Base-by-base conservation (phyloP, 2,113 vertebrate genomes). In the Marmota monax region DNA sequence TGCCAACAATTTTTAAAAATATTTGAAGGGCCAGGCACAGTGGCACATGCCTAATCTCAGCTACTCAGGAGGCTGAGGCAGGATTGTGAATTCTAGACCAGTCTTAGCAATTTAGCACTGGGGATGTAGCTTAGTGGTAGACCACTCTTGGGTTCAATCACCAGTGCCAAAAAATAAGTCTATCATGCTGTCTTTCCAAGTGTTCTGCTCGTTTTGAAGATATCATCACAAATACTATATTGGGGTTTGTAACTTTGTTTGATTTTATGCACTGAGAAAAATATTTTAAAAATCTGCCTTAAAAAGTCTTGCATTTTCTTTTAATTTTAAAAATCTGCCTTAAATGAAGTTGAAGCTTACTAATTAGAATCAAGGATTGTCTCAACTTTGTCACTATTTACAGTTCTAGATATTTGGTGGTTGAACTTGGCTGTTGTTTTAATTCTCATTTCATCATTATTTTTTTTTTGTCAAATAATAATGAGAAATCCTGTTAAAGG, bases 201-300 rank as follows among this genome's bases (percentile, higher is more conserved):
- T 63, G 23, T 88, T 78, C 84, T 76, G 3, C 45, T 92, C 48
- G 73, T 70, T 91, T 74, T 84, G 39, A 93, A 80, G 39, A 58
- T 45, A 18, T 80, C 69, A 53, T 93, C 78, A 76, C 48, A 88
- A 93, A 58, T 67, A 82, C 51, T 45, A 73, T 61, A 65, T 34
- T 67, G 37, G 32, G 2, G 34, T 86, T 70, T 39, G 58, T 56
- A 65, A 34, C 25, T 90, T 85, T 85, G 73, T 94, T 89, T 34
- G 37, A 86, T 95, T 95, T 97, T 94, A 72, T 20, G 61, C 37
- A 37, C 22, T 70, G 16, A 92, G 69, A 92, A 82, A 94, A 27
- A 14, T 65, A 82, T 65, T 89, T 58, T 32, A 88, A 61, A 85
- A 37, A 74, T 63, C 42, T 80, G 53, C 45, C 27, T 92, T 84